Evolutionary conservation across 2,888 invertebrate species (phyloP).

Genomic region (Antheraea yamamai): DNA sequence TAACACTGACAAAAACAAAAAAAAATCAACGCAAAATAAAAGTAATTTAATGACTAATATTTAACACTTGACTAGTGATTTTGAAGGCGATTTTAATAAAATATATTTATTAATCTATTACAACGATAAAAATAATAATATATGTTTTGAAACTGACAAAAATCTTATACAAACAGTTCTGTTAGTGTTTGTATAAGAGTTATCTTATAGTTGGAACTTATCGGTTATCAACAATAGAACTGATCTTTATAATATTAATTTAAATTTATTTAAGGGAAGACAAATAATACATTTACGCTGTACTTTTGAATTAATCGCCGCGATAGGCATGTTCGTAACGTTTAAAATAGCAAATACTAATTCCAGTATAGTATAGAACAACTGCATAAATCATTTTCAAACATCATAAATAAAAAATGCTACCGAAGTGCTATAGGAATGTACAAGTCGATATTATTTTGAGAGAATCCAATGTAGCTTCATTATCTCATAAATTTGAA

Average conservation of each 20-base stretch:
- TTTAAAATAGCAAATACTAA: background rate
- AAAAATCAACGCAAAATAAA: background rate
- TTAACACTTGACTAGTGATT: conserved; percentile 60
- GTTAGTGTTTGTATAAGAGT: background rate
- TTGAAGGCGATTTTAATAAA: conserved; percentile 60
- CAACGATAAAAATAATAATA: background rate
- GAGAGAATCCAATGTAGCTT: too few relatives aligned
- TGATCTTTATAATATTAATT: background rate
- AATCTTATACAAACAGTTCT: background rate
- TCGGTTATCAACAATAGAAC: background rate
- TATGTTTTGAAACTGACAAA: background rate
- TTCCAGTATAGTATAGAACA: background rate
- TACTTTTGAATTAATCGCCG: background rate
- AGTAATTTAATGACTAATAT: conserved; percentile 26
- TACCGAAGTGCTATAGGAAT: too few relatives aligned
- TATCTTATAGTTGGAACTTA: background rate
- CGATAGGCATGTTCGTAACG: background rate
- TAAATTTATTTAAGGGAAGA: background rate
- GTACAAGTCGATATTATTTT: too few relatives aligned
- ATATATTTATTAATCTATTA: conserved; percentile 15
- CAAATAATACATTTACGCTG: background rate
- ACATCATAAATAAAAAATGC: background rate
- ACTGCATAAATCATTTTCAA: background rate
- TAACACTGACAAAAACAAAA: background rate
- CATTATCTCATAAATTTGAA: too few relatives aligned